A percentile compares a stretch with the other conserved stretches of the same genome.
Conservation (phyloP, 2,113 vertebrate genomes). For the Haemorhous mexicanus region DNA sequence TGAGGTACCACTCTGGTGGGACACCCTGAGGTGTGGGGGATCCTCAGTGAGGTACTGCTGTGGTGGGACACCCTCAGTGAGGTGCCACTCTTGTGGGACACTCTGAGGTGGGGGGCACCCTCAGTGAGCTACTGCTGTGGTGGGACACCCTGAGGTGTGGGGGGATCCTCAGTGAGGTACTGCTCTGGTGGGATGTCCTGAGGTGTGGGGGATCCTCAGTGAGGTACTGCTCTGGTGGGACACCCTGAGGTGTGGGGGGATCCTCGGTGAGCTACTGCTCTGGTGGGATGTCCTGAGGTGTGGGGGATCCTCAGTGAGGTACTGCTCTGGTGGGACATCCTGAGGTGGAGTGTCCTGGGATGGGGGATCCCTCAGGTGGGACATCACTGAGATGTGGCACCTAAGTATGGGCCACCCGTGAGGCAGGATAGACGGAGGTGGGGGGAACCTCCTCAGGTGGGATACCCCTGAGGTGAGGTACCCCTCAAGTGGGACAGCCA, state of each 20-base stretch:
- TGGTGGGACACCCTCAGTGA: background rate
- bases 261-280: background rate
- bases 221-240: background rate
- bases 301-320: background rate
- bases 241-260: background rate
- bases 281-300: rapidly evolving
- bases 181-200: rapidly evolving
- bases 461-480: background rate
- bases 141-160: rapidly evolving
- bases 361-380: background rate
- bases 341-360: background rate
- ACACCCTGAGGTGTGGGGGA: rapidly evolving
- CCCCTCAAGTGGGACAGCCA: background rate
- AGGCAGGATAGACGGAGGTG: background rate
- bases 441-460: background rate
- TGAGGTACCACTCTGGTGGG: background rate
- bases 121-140: too few species aligned
- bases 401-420: background rate
- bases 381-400: background rate
- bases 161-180: too few species aligned
- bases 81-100: rapidly evolving
- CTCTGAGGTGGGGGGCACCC: background rate
- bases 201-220: rapidly evolving
- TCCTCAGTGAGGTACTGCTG: background rate
- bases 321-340: rapidly evolving